Conservation (phyloP, 2,888 invertebrate species). For the Synanthedon myopaeformis region DNA sequence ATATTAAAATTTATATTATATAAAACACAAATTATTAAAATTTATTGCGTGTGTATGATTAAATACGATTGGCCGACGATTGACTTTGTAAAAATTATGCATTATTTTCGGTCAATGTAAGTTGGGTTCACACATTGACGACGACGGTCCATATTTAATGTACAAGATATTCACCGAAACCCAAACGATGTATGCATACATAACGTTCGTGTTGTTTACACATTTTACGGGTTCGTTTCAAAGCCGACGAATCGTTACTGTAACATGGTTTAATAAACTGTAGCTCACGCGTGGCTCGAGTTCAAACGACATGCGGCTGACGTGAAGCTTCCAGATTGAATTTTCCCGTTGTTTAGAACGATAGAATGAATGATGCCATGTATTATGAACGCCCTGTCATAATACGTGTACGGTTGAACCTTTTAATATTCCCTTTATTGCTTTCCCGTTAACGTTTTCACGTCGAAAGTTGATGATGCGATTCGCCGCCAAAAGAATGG, state of each 20-base stretch:
- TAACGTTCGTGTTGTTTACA: background rate
- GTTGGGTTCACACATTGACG: too few species aligned
- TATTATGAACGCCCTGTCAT: conserved; percentile 13
- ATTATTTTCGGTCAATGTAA: too few species aligned
- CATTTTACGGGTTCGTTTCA: background rate
- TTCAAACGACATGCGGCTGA: conserved; percentile 5
- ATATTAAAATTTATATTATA: too few species aligned
- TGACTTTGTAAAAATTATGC: too few species aligned
- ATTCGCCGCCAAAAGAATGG: conserved; percentile 9
- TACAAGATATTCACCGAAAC: too few species aligned
- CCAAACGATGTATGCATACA: background rate
- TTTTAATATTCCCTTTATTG: conserved; percentile 20
- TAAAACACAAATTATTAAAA: too few species aligned
- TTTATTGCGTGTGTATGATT: too few species aligned
- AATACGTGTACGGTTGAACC: conserved; percentile 9
- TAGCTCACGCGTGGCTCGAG: conserved; percentile 15
- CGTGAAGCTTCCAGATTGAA: conserved; percentile 17
- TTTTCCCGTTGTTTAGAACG: conserved; percentile 18
- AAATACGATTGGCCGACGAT: too few species aligned
- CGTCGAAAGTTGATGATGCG: conserved; percentile 5
- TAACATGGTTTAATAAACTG: conserved; percentile 20
- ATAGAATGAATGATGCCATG: conserved; percentile 19
- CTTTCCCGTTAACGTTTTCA: conserved; percentile 15
- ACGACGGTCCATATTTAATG: too few species aligned
- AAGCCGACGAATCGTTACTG: background rate